A percentile compares a stretch with the other conserved stretches of the same genome.
Conservation (phyloP, 2,797 vertebrate genomes). For the Sparus aurata region DNA sequence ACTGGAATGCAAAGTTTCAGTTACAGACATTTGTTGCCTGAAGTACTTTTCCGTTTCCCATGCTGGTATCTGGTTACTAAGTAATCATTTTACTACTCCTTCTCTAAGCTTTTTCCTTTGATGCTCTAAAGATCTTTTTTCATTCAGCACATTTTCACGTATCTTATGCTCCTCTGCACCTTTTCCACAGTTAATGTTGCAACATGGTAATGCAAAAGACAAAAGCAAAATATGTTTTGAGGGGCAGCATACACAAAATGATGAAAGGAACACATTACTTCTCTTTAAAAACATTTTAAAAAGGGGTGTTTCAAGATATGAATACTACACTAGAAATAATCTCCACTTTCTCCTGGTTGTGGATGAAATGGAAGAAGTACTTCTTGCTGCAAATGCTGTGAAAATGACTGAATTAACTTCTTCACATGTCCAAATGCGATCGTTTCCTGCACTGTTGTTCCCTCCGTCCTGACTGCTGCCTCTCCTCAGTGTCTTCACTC, state of each 20-base stretch:
- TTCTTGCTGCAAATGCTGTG: slow-evolving; percentile 42
- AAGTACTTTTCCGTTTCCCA: slow-evolving; percentile 31
- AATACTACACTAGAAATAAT: neutral
- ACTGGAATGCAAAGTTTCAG: slow-evolving; percentile 12
- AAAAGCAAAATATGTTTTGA: too few relatives aligned
- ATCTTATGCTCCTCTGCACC: too few relatives aligned
- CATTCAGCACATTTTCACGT: too few relatives aligned
- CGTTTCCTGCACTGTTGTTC: slow-evolving; percentile 9
- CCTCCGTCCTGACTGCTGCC: slow-evolving; percentile 54
- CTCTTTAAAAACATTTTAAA: too few relatives aligned
- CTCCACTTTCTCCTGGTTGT: neutral
- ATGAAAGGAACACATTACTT: too few relatives aligned
- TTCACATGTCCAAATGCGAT: neutral
- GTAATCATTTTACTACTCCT: neutral
- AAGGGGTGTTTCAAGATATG: too few relatives aligned
- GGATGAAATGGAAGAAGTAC: slow-evolving; percentile 36
- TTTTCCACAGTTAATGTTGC: too few relatives aligned
- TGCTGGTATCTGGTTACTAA: neutral
- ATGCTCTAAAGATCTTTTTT: too few relatives aligned
- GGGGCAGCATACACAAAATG: too few relatives aligned
- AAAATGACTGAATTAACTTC: neutral
- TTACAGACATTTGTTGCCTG: slow-evolving; percentile 34
- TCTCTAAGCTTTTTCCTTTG: too few relatives aligned
- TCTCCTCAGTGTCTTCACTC: slow-evolving; percentile 39
- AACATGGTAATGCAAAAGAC: neutral